These are phyloP conservation scores for Plagiodera versicolora DNA, from an alignment of 2,888 invertebrate genomes.

Conservation along the genomic window DNA sequence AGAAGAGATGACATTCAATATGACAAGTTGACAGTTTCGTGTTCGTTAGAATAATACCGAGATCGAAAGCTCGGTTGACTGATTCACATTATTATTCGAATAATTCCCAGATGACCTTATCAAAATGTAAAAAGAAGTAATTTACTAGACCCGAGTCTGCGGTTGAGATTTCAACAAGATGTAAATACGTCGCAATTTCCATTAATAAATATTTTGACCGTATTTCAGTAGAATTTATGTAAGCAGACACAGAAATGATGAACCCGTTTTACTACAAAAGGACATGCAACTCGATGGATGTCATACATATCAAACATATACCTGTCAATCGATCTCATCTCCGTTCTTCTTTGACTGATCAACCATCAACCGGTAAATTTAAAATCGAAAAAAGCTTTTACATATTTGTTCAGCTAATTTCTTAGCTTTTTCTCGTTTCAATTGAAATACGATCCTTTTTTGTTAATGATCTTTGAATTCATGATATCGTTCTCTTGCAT, in stretches of 20 bases:
- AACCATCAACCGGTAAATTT: constrained; percentile 47
- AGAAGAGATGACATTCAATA: constrained; percentile 31
- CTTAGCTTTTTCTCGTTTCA: constrained; percentile 34
- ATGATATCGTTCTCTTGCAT: not conserved
- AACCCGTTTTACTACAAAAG: constrained; percentile 43
- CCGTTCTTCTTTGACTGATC: constrained; percentile 43
- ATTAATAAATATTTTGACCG: constrained; percentile 47
- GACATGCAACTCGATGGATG: constrained; percentile 39
- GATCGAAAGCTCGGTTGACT: no score
- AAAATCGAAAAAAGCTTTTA: constrained; percentile 44
- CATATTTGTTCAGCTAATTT: constrained; percentile 48
- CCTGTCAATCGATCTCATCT: constrained; percentile 49
- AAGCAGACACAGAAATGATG: constrained; percentile 43
- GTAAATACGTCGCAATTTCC: constrained; percentile 40
- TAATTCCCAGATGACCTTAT: constrained; percentile 25
- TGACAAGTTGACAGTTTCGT: no score
- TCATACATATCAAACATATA: constrained; percentile 42
- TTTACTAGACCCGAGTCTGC: constrained; percentile 22
- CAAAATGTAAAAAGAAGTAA: constrained; percentile 13
- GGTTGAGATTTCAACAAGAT: constrained; percentile 33
- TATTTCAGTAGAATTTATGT: constrained; percentile 45
- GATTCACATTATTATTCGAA: constrained; percentile 26
- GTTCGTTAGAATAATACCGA: no score
- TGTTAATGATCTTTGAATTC: constrained; percentile 17
- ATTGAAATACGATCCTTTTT: constrained; percentile 37